Evolutionary conservation across 2,113 vertebrate genomes (phyloP).

Genomic region (Gobius niger): DNA sequence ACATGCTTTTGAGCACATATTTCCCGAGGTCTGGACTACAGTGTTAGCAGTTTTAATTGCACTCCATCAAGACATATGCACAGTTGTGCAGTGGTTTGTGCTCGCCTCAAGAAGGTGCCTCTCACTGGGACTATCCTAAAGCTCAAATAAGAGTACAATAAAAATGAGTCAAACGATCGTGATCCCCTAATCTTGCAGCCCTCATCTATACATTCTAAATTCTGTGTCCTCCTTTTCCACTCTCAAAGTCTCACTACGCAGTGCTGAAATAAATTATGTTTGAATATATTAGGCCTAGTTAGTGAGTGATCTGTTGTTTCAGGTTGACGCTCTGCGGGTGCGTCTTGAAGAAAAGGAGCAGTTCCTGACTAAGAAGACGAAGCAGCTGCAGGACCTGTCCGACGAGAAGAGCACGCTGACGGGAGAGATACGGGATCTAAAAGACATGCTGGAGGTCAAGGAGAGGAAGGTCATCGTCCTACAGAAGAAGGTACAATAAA

Average conservation of each 20-base stretch:
- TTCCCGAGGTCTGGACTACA: too few relatives aligned
- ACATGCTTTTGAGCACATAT: too few relatives aligned
- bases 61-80: too few relatives aligned
- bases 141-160: too few relatives aligned
- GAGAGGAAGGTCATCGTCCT: constrained; percentile 95
- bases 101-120: too few relatives aligned
- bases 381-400: constrained; percentile 94
- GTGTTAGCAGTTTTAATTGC: too few relatives aligned
- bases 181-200: too few relatives aligned
- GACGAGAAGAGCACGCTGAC: constrained; percentile 95
- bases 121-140: too few relatives aligned
- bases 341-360: constrained; percentile 96
- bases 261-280: not conserved
- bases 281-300: not conserved
- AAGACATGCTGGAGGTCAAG: constrained; percentile 98
- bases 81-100: too few relatives aligned
- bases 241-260: not conserved
- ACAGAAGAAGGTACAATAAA: constrained; percentile 89
- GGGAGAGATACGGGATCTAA: constrained; percentile 95
- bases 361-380: constrained; percentile 94
- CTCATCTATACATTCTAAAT: too few relatives aligned
- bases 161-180: too few relatives aligned
- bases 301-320: constrained; percentile 14
- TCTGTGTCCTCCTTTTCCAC: not conserved
- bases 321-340: constrained; percentile 95